Base-by-base conservation (phyloP, 2,888 invertebrate species). In the Lepeophtheirus nordmannii region DNA sequence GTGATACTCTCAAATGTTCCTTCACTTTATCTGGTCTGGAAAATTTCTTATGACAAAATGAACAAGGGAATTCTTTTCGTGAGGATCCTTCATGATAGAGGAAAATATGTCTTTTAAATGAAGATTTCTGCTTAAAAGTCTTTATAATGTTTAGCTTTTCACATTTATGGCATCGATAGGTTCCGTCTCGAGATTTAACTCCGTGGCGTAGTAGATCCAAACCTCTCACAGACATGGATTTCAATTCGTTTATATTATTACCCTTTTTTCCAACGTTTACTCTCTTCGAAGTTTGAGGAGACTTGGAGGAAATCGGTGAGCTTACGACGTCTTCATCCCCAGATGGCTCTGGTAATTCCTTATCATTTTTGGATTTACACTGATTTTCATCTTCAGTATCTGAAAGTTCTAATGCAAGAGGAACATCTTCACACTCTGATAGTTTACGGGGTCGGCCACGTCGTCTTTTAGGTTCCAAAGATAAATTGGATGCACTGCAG, bases 21-120 rank as follows among this genome's bases (percentile, higher is more conserved):
- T 91, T 91, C 89, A 91, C 89, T 77, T 91, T 91, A 76, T 91
- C 91, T 0, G 91, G 91, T 70, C 90, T 80, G 14, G 90, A 90
- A 77, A 91, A 91, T 74, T 91, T 90, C 74, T 90, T 89, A 73
- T 85, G 83, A 76, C 91, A 91, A 14, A 90, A 87, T 0, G 89
- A 89, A 73, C 91, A 91, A 0, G 91, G 91, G 73, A 91, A 91
- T 39, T 90, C 90, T 78, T 91, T 91, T 71, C 90, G 80, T 77
- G 89, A 89, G 73, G 89, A 89, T 56, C 91, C 91, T 76, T 91
- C 90, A 77, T 91, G 91, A 74, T 91, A 91, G 69, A 91, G 81
- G 77, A 90, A 91, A 67, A 90, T 90, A 77, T 91, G 91, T 73
- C 91, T 82, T 76, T 91, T 90, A 81, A 91, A 91, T 79, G 89